A percentile compares a stretch with the other conserved stretches of the same genome.
phyloP scores from a whole-genome alignment of 1,140 invertebrate species.

The Acyrthosiphon pisum region DNA sequence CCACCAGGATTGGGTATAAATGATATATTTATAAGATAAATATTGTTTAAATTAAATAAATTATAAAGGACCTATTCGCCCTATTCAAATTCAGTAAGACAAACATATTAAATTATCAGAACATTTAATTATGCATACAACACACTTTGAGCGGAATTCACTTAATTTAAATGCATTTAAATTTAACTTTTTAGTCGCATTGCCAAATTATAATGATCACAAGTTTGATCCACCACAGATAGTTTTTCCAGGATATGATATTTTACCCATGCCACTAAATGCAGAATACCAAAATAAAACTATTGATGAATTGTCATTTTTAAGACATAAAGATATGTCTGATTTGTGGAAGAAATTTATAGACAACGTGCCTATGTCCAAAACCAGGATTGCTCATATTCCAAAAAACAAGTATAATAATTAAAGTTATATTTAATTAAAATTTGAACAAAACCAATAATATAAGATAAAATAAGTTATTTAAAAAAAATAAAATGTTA shows the following conservation, averaged over 20 bases:
- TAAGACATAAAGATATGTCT: not conserved
- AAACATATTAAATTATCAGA: not conserved
- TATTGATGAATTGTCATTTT: conserved; percentile 12
- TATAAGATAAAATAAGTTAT: too few relatives aligned
- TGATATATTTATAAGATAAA: not conserved
- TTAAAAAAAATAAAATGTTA: too few relatives aligned
- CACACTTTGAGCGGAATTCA: too few relatives aligned
- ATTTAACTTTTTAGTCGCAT: not conserved
- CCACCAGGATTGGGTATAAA: not conserved
- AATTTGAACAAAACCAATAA: not conserved
- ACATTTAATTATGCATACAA: not conserved
- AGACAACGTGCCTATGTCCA: not conserved
- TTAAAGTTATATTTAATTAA: not conserved
- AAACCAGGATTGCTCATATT: not conserved
- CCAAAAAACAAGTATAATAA: conserved; percentile 13
- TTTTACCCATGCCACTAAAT: not conserved
- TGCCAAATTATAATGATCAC: not conserved
- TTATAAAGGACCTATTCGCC: too few relatives aligned
- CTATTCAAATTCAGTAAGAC: not conserved
- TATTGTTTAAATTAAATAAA: not conserved
- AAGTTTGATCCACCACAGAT: not conserved
- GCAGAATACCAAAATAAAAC: not conserved
- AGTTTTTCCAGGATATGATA: conserved; percentile 23
- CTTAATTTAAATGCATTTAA: not conserved
- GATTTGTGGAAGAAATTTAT: conserved; percentile 17